Evolutionary conservation across 1,140 invertebrate genomes (phyloP), one percentile per base, ranked within the genome.

Genomic region (Dermatophagoides farinae): DNA sequence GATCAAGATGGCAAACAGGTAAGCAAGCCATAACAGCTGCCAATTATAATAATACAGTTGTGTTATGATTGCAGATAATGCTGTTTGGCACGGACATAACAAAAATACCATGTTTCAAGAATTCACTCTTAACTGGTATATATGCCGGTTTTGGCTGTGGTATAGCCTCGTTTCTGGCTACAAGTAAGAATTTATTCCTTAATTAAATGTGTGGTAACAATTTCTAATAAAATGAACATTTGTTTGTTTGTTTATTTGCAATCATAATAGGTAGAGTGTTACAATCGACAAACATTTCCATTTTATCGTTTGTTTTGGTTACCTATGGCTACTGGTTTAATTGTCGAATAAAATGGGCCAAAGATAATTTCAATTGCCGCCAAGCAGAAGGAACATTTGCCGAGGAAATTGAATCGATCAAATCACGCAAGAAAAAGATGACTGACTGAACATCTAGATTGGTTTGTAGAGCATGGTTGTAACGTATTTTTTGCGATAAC

Each of bases 381-480:
- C 58, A 60, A 41, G 44, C 58, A 49, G 43, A 60, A 60, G 23
- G 23, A 14, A 25, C 25, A 6, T 60, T 60, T 31, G 11, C 41
- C 47, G 46, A 44, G 20, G 39, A 55, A 23, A 55, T 55, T 38
- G 53, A 55, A 55, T 4, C 5, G 14, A 55, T 55, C 12, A 55
- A 38, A 44, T n/a, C 25, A 44, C 14, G 31, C 14, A 55, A 55
- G 23, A 14, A 20, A 43, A 55, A 44, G 53, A 55, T 11, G 14
- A 55, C 31, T 8, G 31, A 31, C 31, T 4, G 31, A 31, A 4
- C 31, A 31, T 31, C 8, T 31, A 31, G 31, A 96, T 95, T 14
- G 95, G 95, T 74, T 97, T 97, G 72, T 98, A 98, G 0, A 99
- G 77, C n/a, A 97, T 74, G 6, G 95, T 97, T 9, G 95, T 98